These are phyloP conservation scores for Sweltsa coloradensis DNA, from an alignment of 1,140 invertebrate species.

Conservation along the genomic window DNA sequence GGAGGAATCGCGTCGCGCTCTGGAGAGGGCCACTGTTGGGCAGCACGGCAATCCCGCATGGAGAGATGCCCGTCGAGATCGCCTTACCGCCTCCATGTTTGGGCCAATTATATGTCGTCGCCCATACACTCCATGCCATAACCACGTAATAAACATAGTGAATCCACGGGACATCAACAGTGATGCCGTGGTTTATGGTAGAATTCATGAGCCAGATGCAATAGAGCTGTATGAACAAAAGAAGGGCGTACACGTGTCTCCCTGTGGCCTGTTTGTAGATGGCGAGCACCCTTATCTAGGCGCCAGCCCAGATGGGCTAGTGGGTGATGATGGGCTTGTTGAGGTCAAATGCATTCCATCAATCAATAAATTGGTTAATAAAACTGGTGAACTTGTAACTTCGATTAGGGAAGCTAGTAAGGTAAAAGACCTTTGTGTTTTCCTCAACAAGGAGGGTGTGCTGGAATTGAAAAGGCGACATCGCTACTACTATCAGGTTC, in stretches of 20 bases:
- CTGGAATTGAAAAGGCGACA: constrained; percentile 9
- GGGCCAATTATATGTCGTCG: constrained; percentile 1
- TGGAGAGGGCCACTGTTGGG: background rate
- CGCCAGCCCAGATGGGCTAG: constrained; percentile 19
- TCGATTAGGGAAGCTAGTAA: no score
- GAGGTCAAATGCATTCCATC: constrained; percentile 15
- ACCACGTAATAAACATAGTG: background rate
- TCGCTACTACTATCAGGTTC: constrained; percentile 14
- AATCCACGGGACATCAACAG: background rate
- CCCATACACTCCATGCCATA: constrained; percentile 1
- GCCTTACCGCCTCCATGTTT: constrained; percentile 4
- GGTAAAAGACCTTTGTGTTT: background rate
- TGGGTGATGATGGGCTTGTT: constrained; percentile 16
- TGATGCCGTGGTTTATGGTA: background rate
- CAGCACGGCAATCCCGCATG: background rate
- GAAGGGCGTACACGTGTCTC: background rate
- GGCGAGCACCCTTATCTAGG: constrained; percentile 13
- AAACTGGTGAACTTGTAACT: background rate
- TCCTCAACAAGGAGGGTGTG: background rate
- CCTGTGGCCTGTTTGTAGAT: constrained; percentile 6
- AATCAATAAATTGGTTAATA: constrained; percentile 2
- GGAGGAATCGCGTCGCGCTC: background rate
- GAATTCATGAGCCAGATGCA: background rate
- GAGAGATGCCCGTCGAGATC: background rate
- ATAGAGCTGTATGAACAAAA: background rate